Conservation (phyloP, 1,140 invertebrate species). For the Anthonomus grandis region DNA sequence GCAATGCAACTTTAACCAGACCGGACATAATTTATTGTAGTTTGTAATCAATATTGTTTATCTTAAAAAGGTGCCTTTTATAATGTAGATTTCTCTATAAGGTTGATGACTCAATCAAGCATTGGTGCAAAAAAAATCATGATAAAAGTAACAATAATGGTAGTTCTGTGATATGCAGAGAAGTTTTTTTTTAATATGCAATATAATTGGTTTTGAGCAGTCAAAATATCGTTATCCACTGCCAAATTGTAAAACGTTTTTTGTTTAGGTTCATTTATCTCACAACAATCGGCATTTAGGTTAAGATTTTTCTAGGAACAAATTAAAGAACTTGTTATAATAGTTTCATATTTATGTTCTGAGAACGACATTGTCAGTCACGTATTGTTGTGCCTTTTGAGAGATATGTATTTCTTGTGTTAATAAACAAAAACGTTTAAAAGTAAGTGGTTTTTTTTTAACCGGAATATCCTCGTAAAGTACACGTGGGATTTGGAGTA, state of each 20-base stretch:
- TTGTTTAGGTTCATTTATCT: too few species aligned
- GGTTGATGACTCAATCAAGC: conserved; percentile 12
- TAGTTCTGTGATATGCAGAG: conserved; percentile 17
- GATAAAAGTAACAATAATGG: conserved; percentile 8
- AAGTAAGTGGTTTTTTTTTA: conserved; percentile 1
- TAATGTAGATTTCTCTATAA: conserved; percentile 16
- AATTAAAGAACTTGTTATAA: too few species aligned
- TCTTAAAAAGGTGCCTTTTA: conserved; percentile 23
- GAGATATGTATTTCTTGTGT: conserved; percentile 23
- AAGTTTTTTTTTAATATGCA: too few species aligned
- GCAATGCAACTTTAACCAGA: too few species aligned
- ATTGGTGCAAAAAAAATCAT: too few species aligned
- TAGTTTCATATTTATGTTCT: too few species aligned
- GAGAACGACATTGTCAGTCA: too few species aligned
- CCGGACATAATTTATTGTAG: not conserved
- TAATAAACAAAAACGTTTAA: conserved; percentile 11
- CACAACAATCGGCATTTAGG: too few species aligned
- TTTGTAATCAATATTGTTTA: not conserved
- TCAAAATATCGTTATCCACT: not conserved
- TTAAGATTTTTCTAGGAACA: too few species aligned
- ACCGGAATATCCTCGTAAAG: too few species aligned
- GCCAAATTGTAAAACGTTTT: conserved; percentile 6
- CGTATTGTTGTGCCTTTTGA: conserved; percentile 26
- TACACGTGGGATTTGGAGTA: too few species aligned
- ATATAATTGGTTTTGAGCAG: too few species aligned